phyloP scores from a whole-genome alignment of 2,888 invertebrate species.

The Strigamia maritima region DNA sequence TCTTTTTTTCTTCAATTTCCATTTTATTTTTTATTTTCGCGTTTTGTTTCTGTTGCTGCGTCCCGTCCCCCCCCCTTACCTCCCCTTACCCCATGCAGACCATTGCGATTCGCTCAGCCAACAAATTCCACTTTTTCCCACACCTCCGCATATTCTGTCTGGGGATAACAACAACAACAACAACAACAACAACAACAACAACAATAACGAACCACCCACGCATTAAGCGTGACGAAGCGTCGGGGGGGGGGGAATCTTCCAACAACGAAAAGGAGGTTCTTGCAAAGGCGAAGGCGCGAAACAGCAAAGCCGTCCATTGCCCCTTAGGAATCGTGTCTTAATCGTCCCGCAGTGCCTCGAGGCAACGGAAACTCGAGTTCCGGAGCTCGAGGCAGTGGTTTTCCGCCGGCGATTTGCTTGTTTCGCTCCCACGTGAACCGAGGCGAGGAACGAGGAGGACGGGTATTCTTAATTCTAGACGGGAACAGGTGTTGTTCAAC shows the following conservation, averaged over 20 bases:
- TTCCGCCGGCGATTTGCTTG: neutral
- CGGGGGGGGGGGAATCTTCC: neutral
- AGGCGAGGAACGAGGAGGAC: neutral
- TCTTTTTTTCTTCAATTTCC: neutral
- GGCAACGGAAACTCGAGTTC: slow-evolving; percentile 4
- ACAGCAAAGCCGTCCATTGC: neutral
- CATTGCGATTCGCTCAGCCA: neutral
- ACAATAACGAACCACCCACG: neutral
- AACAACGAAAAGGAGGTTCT: neutral
- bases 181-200: too few relatives aligned
- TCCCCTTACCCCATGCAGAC: too few relatives aligned
- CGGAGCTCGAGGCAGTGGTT: neutral
- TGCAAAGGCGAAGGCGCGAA: too few relatives aligned
- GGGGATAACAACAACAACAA: neutral
- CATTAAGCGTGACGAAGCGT: neutral
- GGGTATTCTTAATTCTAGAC: neutral
- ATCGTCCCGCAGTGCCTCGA: neutral
- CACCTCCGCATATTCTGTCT: neutral
- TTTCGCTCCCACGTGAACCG: neutral
- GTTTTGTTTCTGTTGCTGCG: too few relatives aligned
- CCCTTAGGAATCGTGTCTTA: neutral
- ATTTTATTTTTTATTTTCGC: neutral
- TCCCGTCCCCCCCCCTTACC: neutral
- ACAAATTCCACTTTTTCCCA: neutral
- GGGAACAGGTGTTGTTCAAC: neutral